Evolutionary conservation across 2,888 invertebrate species (phyloP).

Genomic region (Eilema griseolum): DNA sequence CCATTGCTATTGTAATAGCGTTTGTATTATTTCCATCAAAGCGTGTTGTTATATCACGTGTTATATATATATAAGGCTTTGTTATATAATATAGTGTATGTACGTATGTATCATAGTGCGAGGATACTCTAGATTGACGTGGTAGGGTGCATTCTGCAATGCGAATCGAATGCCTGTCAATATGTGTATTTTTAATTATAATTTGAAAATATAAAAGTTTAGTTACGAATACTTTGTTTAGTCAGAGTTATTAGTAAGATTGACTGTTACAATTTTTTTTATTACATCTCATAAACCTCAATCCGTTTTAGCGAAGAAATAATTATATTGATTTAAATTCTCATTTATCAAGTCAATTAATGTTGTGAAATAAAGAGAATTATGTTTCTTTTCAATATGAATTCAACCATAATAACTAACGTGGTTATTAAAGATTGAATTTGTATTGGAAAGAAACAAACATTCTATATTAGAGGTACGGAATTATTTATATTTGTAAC

Average conservation of each 20-base stretch:
- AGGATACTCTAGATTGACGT: conserved; percentile 38
- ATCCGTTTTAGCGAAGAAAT: no score
- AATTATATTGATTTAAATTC: no score
- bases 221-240: no score
- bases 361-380: no score
- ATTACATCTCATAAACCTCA: no score
- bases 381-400: no score
- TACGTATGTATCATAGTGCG: conserved; percentile 51
- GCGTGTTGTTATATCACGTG: conserved; percentile 40
- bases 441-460: no score
- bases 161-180: background rate
- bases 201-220: background rate
- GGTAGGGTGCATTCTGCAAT: background rate
- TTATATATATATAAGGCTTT: conserved; percentile 44
- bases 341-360: no score
- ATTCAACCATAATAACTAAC: no score
- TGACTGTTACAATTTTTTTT: background rate
- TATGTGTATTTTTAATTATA: background rate
- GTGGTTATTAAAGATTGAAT: no score
- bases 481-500: background rate
- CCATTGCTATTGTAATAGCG: conserved; percentile 37
- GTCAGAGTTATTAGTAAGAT: background rate
- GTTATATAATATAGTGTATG: conserved; percentile 50
- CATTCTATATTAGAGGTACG: no score
- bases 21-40: conserved; percentile 41